Evolutionary conservation across 1,140 invertebrate species (phyloP).

Genomic region (Maconellicoccus hirsutus): DNA sequence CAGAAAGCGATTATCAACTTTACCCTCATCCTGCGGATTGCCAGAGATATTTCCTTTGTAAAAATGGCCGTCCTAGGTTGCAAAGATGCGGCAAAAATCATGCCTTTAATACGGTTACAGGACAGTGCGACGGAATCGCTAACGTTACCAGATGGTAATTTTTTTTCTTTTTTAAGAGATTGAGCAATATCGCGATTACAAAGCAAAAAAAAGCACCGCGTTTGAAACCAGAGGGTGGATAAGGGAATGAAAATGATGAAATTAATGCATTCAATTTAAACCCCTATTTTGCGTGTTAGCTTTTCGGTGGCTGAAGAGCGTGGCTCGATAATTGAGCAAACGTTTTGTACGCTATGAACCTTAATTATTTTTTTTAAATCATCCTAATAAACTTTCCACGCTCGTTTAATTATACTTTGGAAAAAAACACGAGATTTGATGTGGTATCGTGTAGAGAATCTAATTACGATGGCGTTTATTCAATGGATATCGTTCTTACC

Average conservation of each 20-base stretch:
- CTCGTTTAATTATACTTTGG: background rate
- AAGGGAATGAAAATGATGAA: background rate
- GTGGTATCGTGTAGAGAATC: background rate
- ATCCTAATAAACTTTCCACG: background rate
- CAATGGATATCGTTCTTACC: too few relatives aligned
- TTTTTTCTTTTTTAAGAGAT: background rate
- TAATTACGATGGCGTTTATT: too few relatives aligned
- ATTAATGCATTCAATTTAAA: background rate
- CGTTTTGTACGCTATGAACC: background rate
- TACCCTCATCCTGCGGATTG: constrained; percentile 55
- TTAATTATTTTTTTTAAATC: background rate
- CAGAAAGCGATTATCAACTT: constrained; percentile 35
- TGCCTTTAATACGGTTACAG: constrained; percentile 65
- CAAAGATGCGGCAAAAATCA: constrained; percentile 62
- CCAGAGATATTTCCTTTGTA: constrained; percentile 69
- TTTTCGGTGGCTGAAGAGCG: background rate
- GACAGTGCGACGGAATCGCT: constrained; percentile 59
- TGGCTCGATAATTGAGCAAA: background rate
- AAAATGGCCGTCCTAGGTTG: constrained; percentile 55
- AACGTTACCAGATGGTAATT: constrained; percentile 58
- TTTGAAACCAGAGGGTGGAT: background rate
- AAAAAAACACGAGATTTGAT: background rate
- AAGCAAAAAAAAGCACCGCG: background rate
- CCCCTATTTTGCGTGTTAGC: background rate
- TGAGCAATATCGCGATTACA: background rate